phyloP scores from a whole-genome alignment of 2,113 vertebrate genomes.

The Psittacula cyanocephala region DNA sequence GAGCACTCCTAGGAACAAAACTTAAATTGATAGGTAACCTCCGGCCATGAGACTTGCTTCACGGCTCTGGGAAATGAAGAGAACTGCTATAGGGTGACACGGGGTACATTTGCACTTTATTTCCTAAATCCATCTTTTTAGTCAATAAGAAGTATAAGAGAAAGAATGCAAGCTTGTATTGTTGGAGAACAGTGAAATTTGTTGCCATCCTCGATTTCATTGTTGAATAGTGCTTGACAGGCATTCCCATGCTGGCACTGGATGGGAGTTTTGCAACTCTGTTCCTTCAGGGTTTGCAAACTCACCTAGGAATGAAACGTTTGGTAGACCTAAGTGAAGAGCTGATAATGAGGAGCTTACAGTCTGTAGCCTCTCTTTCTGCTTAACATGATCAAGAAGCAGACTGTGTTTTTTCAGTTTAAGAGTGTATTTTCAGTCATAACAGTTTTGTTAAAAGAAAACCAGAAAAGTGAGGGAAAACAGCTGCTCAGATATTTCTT shows the following conservation, averaged over 20 bases:
- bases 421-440: neutral
- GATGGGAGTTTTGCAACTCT: neutral
- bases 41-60: slow-evolving; percentile 70
- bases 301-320: neutral
- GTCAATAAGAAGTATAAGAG: slow-evolving; percentile 19
- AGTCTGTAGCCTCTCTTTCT: neutral
- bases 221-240: neutral
- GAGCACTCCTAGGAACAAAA: slow-evolving; percentile 76
- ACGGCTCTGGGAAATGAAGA: slow-evolving; percentile 73
- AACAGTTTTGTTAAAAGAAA: neutral
- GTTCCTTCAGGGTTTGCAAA: neutral
- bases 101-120: slow-evolving; percentile 33
- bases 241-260: neutral
- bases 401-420: neutral
- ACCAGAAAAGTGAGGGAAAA: neutral
- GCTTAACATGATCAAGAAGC: neutral
- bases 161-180: slow-evolving; percentile 14
- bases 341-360: neutral
- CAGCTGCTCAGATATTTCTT: neutral
- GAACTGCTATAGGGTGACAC: slow-evolving; percentile 36
- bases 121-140: slow-evolving; percentile 17
- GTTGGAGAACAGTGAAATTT: neutral
- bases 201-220: neutral
- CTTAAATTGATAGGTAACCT: slow-evolving; percentile 79
- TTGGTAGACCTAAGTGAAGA: neutral